Percentiles rank a stretch among this genome's conserved stretches.
Evolutionary conservation across 2,113 vertebrate genomes (phyloP).

Genomic region (Ascaphus truei): DNA sequence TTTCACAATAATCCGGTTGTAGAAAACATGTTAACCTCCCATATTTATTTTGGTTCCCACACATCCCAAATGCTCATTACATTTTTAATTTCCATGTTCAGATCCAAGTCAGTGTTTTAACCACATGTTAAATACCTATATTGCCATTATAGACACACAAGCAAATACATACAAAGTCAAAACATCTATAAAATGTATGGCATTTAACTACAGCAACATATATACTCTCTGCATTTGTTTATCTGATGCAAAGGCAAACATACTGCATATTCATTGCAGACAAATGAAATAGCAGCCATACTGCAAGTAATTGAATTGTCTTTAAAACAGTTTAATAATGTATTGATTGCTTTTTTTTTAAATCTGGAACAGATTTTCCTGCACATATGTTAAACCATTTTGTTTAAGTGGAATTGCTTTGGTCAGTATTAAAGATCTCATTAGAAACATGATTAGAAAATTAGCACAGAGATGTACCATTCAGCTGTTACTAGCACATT

Average conservation of each 20-base stretch:
- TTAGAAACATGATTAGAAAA: background rate
- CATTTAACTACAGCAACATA: background rate
- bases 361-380: background rate
- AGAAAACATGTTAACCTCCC: too few relatives aligned
- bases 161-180: background rate
- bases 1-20: too few relatives aligned
- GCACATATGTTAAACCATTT: background rate
- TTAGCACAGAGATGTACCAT: background rate
- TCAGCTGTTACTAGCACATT: background rate
- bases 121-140: too few relatives aligned
- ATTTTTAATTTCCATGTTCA: too few relatives aligned
- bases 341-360: background rate
- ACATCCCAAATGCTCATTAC: too few relatives aligned
- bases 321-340: constrained; percentile 8
- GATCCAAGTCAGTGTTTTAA: too few relatives aligned
- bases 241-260: background rate
- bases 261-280: background rate
- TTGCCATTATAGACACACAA: too few relatives aligned
- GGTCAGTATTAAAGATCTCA: constrained; percentile 5
- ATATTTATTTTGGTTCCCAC: too few relatives aligned
- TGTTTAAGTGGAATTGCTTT: background rate
- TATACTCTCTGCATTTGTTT: background rate
- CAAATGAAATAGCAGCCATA: background rate
- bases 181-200: background rate
- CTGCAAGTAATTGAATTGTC: constrained; percentile 4